Evolutionary conservation across 37 sponge, comb jelly and placozoan species (phyloP), one percentile per base, ranked within the genome.

Genomic region (Sycon ciliatum): DNA sequence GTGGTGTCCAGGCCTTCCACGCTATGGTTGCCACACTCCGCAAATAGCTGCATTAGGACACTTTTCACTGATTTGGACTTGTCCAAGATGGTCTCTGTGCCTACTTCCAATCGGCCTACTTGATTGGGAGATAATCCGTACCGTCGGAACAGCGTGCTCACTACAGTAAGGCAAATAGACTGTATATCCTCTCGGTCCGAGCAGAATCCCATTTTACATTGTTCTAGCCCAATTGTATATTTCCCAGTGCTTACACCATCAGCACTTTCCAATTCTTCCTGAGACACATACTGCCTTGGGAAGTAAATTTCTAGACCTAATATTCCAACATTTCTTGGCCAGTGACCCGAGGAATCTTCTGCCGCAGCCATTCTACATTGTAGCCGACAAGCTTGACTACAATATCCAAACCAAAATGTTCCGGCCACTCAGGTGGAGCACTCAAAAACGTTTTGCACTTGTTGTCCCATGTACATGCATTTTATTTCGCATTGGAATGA

Each of bases 71-170:
- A 79, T 80, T 97, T 97, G 30, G 88, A 87, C 82, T 97, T 97
- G 83, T 97, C 99, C 27, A 93, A 37, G 46, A 97, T 86, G 61
- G 99, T 97, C 71, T 97, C 99, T 28, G 99, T 97, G 26, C 99
- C 99, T 13, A 97, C 93, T 65, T 97, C 90, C 70, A 97, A 39
- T 28, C 84, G 82, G 54, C 99, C 99, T 31, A 97, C 84, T 55
- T 97, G 90, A 1, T 28, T 22, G 39, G 81, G 83, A 30, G 79
- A 35, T 34, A 92, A 74, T 36, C 67, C 73, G 61, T 81, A 79
- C 63, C 73, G 75, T 57, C 89, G 90, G 79, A 97, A 34, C 11
- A 97, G 81, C 18, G 64, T 65, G 30, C 84, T 85, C 46, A 97
- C 85, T 26, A 84, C 99, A 2, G 93, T 97, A 83, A 97, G 72